These are phyloP conservation scores for Mystacornis crossleyi DNA, from an alignment of 2,113 vertebrate genomes.

Conservation along the genomic window DNA sequence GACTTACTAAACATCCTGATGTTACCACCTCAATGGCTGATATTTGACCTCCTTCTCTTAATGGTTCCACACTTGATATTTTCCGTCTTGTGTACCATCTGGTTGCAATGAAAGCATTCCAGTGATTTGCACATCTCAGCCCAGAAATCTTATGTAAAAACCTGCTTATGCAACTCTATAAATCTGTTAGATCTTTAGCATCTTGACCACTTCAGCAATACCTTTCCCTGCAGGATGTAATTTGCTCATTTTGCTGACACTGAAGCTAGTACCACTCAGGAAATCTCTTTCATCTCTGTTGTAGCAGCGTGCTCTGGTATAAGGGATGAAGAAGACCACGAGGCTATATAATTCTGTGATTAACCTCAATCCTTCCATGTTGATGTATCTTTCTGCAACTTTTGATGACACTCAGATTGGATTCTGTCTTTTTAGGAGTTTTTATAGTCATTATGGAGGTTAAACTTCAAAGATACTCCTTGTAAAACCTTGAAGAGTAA, in stretches of 20 bases:
- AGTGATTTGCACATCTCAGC: background rate
- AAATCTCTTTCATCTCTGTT: background rate
- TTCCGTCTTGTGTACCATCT: background rate
- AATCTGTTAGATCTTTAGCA: background rate
- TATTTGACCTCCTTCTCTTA: background rate
- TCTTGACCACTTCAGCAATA: background rate
- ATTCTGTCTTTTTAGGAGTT: background rate
- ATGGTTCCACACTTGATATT: background rate
- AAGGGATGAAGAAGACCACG: accelerated
- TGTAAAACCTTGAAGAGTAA: background rate
- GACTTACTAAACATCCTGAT: background rate
- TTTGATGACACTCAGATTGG: background rate
- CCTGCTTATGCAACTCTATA: background rate
- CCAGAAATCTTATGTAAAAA: background rate
- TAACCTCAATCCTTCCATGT: background rate
- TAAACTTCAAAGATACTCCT: background rate
- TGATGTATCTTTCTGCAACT: background rate
- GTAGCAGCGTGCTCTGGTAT: background rate
- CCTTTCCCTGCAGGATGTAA: background rate
- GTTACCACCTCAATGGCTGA: background rate
- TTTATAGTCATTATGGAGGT: background rate
- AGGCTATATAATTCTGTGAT: background rate
- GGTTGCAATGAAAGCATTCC: slow-evolving; percentile 32
- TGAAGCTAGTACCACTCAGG: background rate
- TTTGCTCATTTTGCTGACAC: background rate